phyloP scores from a whole-genome alignment of 2,113 vertebrate genomes.

The Rhea pennata region DNA sequence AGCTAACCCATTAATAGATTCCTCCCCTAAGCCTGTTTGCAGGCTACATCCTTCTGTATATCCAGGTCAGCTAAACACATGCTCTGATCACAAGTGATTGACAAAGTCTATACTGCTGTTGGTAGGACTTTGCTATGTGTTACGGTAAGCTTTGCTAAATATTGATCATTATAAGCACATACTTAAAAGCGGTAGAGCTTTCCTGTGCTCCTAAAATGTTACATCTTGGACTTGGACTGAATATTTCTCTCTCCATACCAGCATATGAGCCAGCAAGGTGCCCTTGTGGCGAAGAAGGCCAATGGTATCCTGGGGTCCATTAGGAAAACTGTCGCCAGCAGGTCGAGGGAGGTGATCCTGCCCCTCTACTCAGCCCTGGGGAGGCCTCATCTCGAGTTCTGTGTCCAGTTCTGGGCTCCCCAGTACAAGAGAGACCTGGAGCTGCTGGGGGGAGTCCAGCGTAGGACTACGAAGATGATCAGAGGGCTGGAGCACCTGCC shows the following conservation, averaged over 20 bases:
- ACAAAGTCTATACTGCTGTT: not conserved
- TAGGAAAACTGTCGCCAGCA: too few relatives aligned
- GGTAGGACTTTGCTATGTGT: not conserved
- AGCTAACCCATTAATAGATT: not conserved
- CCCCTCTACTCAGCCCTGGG: too few relatives aligned
- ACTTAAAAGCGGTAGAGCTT: not conserved
- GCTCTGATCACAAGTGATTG: not conserved
- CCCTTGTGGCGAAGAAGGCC: too few relatives aligned
- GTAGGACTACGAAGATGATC: too few relatives aligned
- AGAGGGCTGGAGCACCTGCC: too few relatives aligned
- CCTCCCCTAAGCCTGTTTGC: not conserved
- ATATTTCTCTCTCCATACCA: not conserved
- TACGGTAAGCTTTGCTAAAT: not conserved
- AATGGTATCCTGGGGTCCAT: too few relatives aligned
- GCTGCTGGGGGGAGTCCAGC: too few relatives aligned
- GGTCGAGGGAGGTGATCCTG: too few relatives aligned
- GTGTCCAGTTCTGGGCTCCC: too few relatives aligned
- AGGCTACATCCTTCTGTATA: not conserved
- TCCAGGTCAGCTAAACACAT: not conserved
- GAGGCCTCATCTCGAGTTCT: too few relatives aligned
- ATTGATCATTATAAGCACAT: not conserved
- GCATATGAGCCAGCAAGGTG: too few relatives aligned
- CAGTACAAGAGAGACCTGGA: too few relatives aligned
- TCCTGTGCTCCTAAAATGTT: not conserved
- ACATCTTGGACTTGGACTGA: not conserved